Conservation (phyloP, 2,797 vertebrate genomes). For the Fratercula arctica region DNA sequence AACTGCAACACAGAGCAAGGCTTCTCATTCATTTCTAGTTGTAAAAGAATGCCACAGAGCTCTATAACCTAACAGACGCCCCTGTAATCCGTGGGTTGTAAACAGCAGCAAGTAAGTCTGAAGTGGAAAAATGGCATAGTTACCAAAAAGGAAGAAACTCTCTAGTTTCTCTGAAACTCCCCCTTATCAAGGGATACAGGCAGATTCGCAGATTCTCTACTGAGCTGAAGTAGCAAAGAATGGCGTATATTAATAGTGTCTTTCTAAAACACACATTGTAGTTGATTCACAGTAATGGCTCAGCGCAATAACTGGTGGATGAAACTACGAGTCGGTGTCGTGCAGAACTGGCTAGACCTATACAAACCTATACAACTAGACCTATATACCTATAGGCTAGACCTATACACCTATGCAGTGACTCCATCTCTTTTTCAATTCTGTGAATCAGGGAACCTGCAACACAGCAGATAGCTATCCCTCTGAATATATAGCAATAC, state of each 20-base stretch:
- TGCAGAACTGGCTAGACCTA: not conserved
- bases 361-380: not conserved
- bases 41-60: not conserved
- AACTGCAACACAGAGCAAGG: not conserved
- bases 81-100: not conserved
- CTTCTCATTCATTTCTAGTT: not conserved
- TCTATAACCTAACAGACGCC: not conserved
- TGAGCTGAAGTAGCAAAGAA: not conserved
- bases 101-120: not conserved
- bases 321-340: not conserved
- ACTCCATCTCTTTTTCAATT: not conserved
- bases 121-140: not conserved
- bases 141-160: not conserved
- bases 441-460: not conserved
- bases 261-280: not conserved
- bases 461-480: not conserved
- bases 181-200: not conserved
- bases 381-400: not conserved
- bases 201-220: not conserved
- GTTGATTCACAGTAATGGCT: not conserved
- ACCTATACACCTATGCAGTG: not conserved
- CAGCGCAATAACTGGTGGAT: not conserved
- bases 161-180: not conserved
- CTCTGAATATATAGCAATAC: not conserved
- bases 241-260: rapidly evolving